These are phyloP conservation scores for Trematomus bernacchii DNA, from an alignment of 2,797 vertebrate genomes.

Conservation along the genomic window DNA sequence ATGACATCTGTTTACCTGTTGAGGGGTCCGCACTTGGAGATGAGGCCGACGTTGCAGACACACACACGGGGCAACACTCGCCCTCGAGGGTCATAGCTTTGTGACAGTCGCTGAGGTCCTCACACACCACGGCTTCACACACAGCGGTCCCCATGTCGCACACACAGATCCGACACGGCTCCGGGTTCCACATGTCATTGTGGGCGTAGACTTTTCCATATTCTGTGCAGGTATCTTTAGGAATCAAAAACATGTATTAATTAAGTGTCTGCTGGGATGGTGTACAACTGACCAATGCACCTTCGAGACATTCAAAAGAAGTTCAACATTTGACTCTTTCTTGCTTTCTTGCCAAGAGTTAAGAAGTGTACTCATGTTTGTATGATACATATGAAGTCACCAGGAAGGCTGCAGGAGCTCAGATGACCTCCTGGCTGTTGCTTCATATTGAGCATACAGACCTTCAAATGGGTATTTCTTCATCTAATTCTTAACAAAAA, in stretches of 20 bases:
- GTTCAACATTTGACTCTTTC: neutral
- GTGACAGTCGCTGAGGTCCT: conserved; percentile 61
- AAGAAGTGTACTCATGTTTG: neutral
- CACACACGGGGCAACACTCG: conserved; percentile 78
- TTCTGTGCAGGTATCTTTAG: conserved; percentile 67
- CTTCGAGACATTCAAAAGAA: neutral
- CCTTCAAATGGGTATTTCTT: neutral
- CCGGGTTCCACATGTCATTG: conserved; percentile 70
- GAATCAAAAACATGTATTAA: neutral
- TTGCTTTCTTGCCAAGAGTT: neutral
- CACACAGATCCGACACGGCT: conserved; percentile 69
- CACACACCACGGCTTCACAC: conserved; percentile 69
- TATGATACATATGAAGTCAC: no score
- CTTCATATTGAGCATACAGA: neutral
- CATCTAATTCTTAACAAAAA: neutral
- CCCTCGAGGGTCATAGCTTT: conserved; percentile 61
- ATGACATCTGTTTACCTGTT: conserved; percentile 26
- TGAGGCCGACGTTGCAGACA: conserved; percentile 25
- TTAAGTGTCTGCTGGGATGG: neutral
- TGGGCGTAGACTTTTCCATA: conserved; percentile 67
- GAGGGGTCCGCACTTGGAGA: conserved; percentile 5
- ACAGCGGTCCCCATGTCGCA: conserved; percentile 57
- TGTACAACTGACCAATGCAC: neutral
- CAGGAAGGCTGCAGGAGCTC: neutral
- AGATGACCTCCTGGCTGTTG: neutral